Evolutionary conservation across 2,888 invertebrate species (phyloP), one percentile per base, ranked within the genome.

Genomic region (Ganaspis brasiliensis): DNA sequence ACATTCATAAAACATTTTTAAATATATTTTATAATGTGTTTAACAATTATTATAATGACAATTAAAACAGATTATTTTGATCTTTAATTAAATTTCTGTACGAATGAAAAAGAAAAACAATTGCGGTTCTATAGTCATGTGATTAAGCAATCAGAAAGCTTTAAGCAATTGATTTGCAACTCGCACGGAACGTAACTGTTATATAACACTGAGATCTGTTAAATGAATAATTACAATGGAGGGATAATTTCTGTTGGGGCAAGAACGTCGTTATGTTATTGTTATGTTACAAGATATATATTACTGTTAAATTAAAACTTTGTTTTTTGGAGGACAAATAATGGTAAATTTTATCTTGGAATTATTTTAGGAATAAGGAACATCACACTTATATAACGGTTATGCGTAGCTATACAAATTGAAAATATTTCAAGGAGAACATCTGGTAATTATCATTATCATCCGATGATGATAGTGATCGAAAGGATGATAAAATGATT

Each of bases 381-480:
- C 21, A 35, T 37, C 16, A 63, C 0, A 40, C 40, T 63, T 40
- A 37, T 21, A 40, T 63, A 9, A 63, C 21, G 40, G 26, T 26
- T 67, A 24, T 49, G n/a, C n/a, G 26, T 16, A 24, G 40, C n/a
- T 40, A 9, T 67, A n/a, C 45, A 67, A 67, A 9, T 21, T 40
- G 26, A 67, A 45, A 67, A 40, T 45, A 45, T 67, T 40, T 35
- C 31, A 40, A 40, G 8, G 78, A 76, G 76, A 83, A 84, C 82
- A 81, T 79, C 86, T 84, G 85, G 85, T 86, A 85, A 31, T 31
- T 2, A 31, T 31, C 2, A 31, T 31, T 4, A 31, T 31, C 31
- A 31, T 31, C 31, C 6, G 31, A 31, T 31, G 6, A n/a, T n/a
- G n/a, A n/a, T n/a, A n/a, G n/a, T n/a, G n/a, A n/a, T n/a, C n/a